Evolutionary conservation across 1,140 invertebrate genomes (phyloP), one percentile per base, ranked within the genome.

Genomic region (Platyura marginata): DNA sequence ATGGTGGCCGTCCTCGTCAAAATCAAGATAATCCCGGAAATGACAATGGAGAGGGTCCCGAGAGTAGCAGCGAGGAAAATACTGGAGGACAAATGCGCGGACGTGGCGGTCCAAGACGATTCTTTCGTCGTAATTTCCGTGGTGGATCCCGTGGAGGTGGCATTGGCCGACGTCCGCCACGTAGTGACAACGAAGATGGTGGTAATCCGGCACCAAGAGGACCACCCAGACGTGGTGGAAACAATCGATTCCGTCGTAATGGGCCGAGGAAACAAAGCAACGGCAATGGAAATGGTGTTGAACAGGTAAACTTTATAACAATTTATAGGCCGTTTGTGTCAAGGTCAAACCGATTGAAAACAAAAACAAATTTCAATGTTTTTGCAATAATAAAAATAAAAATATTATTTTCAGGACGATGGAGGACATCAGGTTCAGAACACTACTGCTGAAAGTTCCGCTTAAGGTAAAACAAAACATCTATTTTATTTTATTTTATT

Each of bases 71-170:
- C 3, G 51, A 45, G 48, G 63, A 53, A 56, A 53, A 29, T 63
- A 48, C 15, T 38, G 61, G 57, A 25, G 59, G 58, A 21, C 61
- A 53, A 23, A 58, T 56, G 39, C 65, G 66, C 40, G 61, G 68
- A 39, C 65, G 66, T 41, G 61, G 68, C 42, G 63, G 69, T 32
- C 67, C 70, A 47, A 67, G 75, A 50, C 69, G 75, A 44, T 77
- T 71, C 59, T 77, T 72, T 65, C 71, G 74, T 45, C 70, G 75
- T 38, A 70, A 73, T 49, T 70, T 67, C 54, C 69, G 71, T 44
- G 69, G 71, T 42, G 69, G 70, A n/a, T n/a, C n/a, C 44, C 61
- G 69, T 48, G 65, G 68, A n/a, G 55, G 61, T 13, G 65, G 66
- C 38, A 51, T 55, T 32, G 50, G 55, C 41, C 33, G 45, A 36